A percentile compares a stretch with the other conserved stretches of the same genome.
Evolutionary conservation across 2,113 vertebrate genomes (phyloP).

Genomic region (Pseudorasbora parva): DNA sequence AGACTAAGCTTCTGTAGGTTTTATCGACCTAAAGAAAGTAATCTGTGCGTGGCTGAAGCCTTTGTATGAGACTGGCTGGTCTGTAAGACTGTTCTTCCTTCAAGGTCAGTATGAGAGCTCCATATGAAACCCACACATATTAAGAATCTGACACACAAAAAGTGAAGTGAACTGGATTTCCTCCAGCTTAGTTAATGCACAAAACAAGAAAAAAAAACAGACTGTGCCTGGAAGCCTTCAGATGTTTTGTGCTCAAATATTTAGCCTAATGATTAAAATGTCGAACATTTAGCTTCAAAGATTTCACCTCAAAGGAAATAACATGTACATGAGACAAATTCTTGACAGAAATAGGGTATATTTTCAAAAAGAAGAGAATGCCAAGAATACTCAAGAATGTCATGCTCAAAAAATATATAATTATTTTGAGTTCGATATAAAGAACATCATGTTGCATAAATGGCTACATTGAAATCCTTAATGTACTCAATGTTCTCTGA

Average conservation of each 20-base stretch:
- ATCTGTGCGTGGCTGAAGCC: neutral
- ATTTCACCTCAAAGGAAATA: neutral
- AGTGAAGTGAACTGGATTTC: neutral
- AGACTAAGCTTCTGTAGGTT: slow-evolving; percentile 9
- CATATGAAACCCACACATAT: slow-evolving; percentile 31
- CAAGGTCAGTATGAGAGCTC: slow-evolving; percentile 9
- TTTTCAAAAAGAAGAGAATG: neutral
- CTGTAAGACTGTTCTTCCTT: slow-evolving; percentile 20
- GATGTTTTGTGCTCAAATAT: neutral
- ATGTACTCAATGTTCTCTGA: neutral
- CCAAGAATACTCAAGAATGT: neutral
- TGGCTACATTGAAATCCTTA: neutral
- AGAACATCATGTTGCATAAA: neutral
- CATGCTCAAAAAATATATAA: neutral
- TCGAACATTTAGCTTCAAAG: neutral
- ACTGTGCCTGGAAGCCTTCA: neutral
- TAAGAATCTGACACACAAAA: neutral
- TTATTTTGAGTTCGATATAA: neutral
- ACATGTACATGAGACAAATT: neutral
- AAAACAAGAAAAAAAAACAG: neutral
- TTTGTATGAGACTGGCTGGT: neutral
- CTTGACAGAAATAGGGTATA: neutral
- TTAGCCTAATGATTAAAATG: neutral
- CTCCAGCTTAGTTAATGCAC: neutral
- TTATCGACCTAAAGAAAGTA: slow-evolving; percentile 32